Conservation (phyloP, 92 coral and sea anemone species). For the Epizoanthus illoricatus region DNA sequence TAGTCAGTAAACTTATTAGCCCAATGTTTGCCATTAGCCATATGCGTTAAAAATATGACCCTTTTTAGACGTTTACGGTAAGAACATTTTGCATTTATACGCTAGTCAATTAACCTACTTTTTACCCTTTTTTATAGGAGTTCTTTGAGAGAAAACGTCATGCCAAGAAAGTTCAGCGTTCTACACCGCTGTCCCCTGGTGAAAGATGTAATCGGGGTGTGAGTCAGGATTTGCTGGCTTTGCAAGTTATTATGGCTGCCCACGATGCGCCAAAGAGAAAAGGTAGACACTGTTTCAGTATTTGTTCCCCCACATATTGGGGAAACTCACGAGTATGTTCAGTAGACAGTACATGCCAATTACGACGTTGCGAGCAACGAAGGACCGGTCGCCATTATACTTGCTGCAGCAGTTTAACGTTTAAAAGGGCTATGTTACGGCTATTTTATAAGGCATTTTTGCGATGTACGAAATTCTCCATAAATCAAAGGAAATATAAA, state of each 20-base stretch:
- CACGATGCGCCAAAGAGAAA: constrained; percentile 35
- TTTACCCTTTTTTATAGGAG: not conserved
- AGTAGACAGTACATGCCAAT: too few relatives aligned
- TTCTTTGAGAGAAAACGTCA: constrained; percentile 38
- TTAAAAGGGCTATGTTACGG: too few relatives aligned
- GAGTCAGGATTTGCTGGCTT: constrained; percentile 32
- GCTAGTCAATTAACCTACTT: not conserved
- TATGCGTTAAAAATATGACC: not conserved
- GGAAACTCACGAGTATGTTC: not conserved
- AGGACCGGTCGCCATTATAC: too few relatives aligned
- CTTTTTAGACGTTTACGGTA: not conserved
- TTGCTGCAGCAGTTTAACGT: too few relatives aligned
- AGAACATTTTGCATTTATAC: not conserved
- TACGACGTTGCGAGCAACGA: too few relatives aligned
- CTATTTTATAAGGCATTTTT: too few relatives aligned
- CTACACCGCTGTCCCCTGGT: constrained; percentile 18
- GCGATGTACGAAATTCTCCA: too few relatives aligned
- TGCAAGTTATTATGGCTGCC: constrained; percentile 30
- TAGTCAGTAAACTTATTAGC: too few relatives aligned
- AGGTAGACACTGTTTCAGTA: not conserved
- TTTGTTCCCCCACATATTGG: not conserved
- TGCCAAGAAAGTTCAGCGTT: constrained; percentile 22
- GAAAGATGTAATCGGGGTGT: constrained; percentile 17
- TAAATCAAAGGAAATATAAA: too few relatives aligned
- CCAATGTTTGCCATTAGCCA: too few relatives aligned